Base-by-base conservation (phyloP, 2,797 vertebrate species). In the Tenualosa thibaudeaui region DNA sequence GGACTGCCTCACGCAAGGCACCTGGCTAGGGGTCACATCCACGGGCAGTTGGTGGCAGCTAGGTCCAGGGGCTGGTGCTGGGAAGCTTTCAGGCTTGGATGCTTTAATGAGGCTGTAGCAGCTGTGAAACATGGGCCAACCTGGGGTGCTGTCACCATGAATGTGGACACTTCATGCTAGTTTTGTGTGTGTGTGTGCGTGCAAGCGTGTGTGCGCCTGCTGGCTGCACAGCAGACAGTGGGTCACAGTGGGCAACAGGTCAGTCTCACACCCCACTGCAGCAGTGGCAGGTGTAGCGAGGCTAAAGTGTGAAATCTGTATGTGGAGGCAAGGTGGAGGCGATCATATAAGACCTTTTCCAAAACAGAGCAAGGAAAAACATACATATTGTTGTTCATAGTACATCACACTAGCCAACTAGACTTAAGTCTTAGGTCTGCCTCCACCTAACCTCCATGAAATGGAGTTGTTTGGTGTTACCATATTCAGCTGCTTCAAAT, bases 71-170 rank as follows among this genome's bases (percentile, higher is more conserved):
- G 40, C 26, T 22, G 37, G 71, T 19, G 71, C 71, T 46, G 71
- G 17, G 71, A 46, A 46, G 71, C 71, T 8, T 68, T 68, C 24
- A 26, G 26, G 9, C 62, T 26, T 78, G 71, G 71, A 46, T 5
- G 6, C 71, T 46, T 22, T 78, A 78, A 78, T 78, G 40, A 78
- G 71, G 0, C 71, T 46, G 17, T 46, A 22, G 71, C 71, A 19
- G 37, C 71, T 78, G 71, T 6, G 17, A 78, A 46, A 24, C 58
- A 62, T n/a, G 22, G 22, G n/a, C n/a, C 22, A 9, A 62, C 22
- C 58, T 24, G 58, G 58, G 58, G 58, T 62, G 58, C 58, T 62
- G 58, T 62, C 58, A 62, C 58, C 58, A 62, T 62, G 22, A 62
- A 62, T 62, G 58, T 24, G 58, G 58, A 56, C 54, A 56, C n/a